Percentiles rank a stretch among this genome's conserved stretches.
Conservation (phyloP, 2,888 invertebrate species). For the Mythimna vitellina region DNA sequence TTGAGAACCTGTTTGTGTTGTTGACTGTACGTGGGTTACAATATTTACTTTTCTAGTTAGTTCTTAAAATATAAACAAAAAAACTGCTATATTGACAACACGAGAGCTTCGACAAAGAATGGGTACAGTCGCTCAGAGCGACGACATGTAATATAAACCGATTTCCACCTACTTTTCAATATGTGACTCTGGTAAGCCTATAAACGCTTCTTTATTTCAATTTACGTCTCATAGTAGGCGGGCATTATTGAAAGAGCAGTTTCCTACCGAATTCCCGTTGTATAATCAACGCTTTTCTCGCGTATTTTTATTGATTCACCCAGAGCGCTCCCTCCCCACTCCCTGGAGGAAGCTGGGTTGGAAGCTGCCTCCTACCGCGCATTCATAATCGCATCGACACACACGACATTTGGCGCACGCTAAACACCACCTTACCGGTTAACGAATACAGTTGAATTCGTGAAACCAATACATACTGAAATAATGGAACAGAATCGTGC, state of each 20-base stretch:
- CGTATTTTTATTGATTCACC: conserved; percentile 90
- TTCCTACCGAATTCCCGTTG: conserved; percentile 86
- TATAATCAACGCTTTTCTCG: conserved; percentile 90
- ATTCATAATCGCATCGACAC: conserved; percentile 90
- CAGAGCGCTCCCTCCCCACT: conserved; percentile 74
- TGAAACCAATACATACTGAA: conserved; percentile 68
- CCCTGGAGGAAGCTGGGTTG: conserved; percentile 84
- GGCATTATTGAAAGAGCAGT: conserved; percentile 83
- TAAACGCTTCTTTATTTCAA: conserved; percentile 76
- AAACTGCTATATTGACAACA: conserved; percentile 16
- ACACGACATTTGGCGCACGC: conserved; percentile 76
- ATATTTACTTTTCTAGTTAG: conserved; percentile 19
- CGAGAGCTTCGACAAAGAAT: conserved; percentile 36
- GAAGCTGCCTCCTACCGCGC: conserved; percentile 90
- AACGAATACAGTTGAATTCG: conserved; percentile 74
- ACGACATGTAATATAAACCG: conserved; percentile 59
- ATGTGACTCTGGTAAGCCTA: conserved; percentile 68
- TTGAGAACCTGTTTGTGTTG: conserved; percentile 52
- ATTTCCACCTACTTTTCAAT: conserved; percentile 64
- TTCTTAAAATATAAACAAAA: conserved; percentile 18
- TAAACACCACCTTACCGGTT: conserved; percentile 79
- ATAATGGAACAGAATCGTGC: conserved; percentile 89
- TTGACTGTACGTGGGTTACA: conserved; percentile 33
- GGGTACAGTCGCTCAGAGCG: conserved; percentile 26
- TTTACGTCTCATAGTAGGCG: conserved; percentile 73